A percentile compares a stretch with the other conserved stretches of the same genome.
These are phyloP conservation scores for Leptopterna dolabrata DNA, from an alignment of 2,888 invertebrate genomes.

Conservation along the genomic window DNA sequence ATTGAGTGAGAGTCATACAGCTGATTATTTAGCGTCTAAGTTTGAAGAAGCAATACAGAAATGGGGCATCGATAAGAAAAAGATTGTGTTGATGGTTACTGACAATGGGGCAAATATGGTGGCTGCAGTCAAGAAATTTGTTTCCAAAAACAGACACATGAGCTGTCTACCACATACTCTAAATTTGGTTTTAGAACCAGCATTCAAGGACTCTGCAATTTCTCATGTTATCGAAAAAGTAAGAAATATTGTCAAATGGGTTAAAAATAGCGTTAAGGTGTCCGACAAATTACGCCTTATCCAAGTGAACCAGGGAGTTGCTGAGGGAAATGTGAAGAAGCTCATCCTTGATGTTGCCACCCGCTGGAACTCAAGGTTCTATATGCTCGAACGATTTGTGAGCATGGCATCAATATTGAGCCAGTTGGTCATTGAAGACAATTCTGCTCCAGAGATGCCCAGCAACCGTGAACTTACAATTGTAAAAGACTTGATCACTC, in stretches of 20 bases:
- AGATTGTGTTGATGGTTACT: not conserved
- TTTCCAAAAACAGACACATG: not conserved
- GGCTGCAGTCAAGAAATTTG: not conserved
- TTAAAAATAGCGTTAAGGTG: conserved; percentile 37
- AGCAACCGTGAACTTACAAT: not conserved
- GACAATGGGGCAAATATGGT: conserved; percentile 28
- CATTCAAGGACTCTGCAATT: not conserved
- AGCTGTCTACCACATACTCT: conserved; percentile 24
- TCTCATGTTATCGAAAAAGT: conserved; percentile 12
- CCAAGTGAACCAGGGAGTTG: not conserved
- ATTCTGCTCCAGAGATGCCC: conserved; percentile 30
- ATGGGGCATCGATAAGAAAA: conserved; percentile 18
- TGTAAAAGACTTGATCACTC: not conserved
- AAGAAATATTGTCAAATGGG: conserved; percentile 43
- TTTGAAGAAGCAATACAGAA: not conserved
- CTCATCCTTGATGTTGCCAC: conserved; percentile 43
- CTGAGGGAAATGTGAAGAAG: conserved; percentile 37
- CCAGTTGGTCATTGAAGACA: conserved; percentile 30
- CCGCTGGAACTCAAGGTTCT: conserved; percentile 33
- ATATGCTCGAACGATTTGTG: not conserved
- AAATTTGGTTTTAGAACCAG: conserved; percentile 18
- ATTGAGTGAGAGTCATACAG: conserved; percentile 11
- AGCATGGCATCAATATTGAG: not conserved
- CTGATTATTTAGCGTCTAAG: not conserved
- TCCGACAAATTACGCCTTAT: conserved; percentile 27